phyloP scores from a whole-genome alignment of 1,140 invertebrate species.

The Melipona quadrifasciata region DNA sequence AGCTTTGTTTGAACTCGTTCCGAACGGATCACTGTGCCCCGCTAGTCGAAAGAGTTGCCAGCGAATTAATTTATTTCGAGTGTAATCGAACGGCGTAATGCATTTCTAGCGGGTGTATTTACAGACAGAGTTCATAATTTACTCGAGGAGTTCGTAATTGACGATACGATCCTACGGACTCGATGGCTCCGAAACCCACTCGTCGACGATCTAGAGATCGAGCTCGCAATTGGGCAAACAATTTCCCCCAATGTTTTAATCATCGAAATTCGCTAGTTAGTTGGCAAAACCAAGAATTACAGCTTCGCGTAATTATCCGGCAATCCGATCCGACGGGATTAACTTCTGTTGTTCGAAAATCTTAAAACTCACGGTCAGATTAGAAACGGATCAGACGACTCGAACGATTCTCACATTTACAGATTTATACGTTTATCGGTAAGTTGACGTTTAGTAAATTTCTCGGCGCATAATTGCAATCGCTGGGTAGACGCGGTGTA shows the following conservation, averaged over 20 bases:
- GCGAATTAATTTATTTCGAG: conserved; percentile 16
- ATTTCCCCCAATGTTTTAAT: background rate
- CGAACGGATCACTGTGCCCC: background rate
- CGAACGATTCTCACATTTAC: no score
- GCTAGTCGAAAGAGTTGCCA: background rate
- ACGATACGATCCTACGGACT: background rate
- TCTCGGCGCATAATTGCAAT: conserved; percentile 63
- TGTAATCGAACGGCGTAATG: background rate
- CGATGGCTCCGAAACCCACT: background rate
- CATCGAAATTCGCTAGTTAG: background rate
- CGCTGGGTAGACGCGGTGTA: conserved; percentile 36
- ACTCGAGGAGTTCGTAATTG: conserved; percentile 24
- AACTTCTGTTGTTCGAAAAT: background rate
- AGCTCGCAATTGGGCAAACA: background rate
- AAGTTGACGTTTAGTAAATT: conserved; percentile 39
- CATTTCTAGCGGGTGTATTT: background rate
- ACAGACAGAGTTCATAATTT: conserved; percentile 22
- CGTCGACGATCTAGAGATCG: conserved; percentile 10
- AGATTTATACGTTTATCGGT: conserved; percentile 14
- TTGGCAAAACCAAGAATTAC: background rate
- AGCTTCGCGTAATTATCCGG: background rate
- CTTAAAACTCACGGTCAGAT: no score
- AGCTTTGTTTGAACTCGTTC: conserved; percentile 1
- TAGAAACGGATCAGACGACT: no score
- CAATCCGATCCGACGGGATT: background rate